Base-by-base conservation (phyloP, 1,140 invertebrate genomes). In the Tribolium castaneum region DNA sequence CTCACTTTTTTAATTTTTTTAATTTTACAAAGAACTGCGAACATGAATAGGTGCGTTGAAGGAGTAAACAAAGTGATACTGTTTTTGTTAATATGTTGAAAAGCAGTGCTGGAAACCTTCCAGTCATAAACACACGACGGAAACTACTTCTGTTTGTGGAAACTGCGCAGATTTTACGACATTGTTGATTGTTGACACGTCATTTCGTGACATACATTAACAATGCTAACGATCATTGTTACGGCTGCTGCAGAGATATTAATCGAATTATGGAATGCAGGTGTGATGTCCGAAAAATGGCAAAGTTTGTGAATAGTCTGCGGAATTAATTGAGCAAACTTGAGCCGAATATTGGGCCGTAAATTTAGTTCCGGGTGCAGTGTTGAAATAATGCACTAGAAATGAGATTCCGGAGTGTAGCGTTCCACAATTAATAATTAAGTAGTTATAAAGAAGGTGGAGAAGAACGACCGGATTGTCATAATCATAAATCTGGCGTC, bases 311-410 rank as follows among this genome's bases (percentile, higher is more conserved):
- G 25, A 30, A 30, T 30, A 30, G 22, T n/a, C n/a, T 62, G 6
- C n/a, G 10, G n/a, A 62, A 62, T 62, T 62, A 62, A 62, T 62
- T 62, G 22, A 25, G 30, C 56, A 62, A 62, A 62, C n/a, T 62
- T 62, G 6, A 10, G 22, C 22, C 22, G 22, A 62, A 62, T 30
- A 62, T 62, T 13, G 12, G 56, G 59, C 9, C 59, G 59, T 66
- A 66, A 66, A 66, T 66, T 25, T 10, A 19, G 4, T n/a, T 22
- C 59, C 12, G 13, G 3, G 30, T 66, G 59, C 59, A 66, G 25
- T 66, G 52, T 54, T 9, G 52, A 54, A 54, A 62, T 62, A 62
- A 62, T 62, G 56, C 56, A 62, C 9, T 30, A 16, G 56, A 62
- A 30, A 62, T 62, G 22, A 19, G 19, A 25, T 30, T 62, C 19